Evolutionary conservation across 2,797 vertebrate species (phyloP), one percentile per base, ranked within the genome.

Genomic region (Halcyon chelicuti): DNA sequence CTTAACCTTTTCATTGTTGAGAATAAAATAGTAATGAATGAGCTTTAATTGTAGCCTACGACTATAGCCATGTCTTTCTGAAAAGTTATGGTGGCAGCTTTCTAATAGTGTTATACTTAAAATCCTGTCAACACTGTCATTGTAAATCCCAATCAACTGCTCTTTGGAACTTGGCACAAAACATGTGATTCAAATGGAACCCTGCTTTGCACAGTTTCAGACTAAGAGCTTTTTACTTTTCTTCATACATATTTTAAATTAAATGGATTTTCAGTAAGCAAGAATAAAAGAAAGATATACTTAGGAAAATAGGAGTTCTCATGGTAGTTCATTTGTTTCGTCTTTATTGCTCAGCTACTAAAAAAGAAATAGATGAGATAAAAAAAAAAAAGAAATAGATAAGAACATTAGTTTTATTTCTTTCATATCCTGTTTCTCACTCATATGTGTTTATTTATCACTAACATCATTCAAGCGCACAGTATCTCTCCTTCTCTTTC

Each of bases 171-270:
- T 58, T 51, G 40, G 28, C 54, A 63, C n/a, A 25, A 73, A 94
- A 94, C 84, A 37, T 10, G 33, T 23, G 19, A 39, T 92, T 94
- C 68, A 81, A 94, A 61, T 61, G 87, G 60, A 96, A 88, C 72
- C 35, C 77, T 90, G 18, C 33, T 44, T 10, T 86, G 42, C 42
- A 22, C 0, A 0, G 15, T 44, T 79, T 63, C 55, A 86, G 62
- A 58, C 40, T 84, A 95, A 73, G 51, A 88, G 70, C 54, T 86
- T 90, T 92, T 76, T 15, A 29, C 22, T 84, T 83, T 76, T n/a
- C 61, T 85, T 93, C 87, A 77, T 86, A 49, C 42, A 58, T 75
- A 94, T 94, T 90, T 95, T 93, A 95, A 93, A 94, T 91, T 57
- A 93, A 95, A 86, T 75, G 35, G 77, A 65, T 79, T 94, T 92